Percentiles rank a stretch among this genome's conserved stretches.
Conservation (phyloP, 2,888 invertebrate species). For the Agrotis ipsilon region DNA sequence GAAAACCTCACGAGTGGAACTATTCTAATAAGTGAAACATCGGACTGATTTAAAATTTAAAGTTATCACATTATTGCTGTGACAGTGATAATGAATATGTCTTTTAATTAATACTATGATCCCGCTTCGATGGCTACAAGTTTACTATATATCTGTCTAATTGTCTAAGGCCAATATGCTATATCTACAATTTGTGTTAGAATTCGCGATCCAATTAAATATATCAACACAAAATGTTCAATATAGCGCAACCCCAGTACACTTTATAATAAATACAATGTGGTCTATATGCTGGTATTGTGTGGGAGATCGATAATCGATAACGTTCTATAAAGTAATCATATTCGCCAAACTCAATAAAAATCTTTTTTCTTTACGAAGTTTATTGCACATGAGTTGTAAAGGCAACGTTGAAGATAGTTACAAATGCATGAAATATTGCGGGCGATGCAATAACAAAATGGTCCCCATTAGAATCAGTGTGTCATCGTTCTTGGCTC, state of each 20-base stretch:
- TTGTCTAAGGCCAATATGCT: constrained; percentile 87
- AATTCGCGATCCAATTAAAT: constrained; percentile 67
- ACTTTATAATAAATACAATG: constrained; percentile 68
- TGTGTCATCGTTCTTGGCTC: constrained; percentile 21
- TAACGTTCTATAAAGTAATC: not conserved
- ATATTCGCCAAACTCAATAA: constrained; percentile 19
- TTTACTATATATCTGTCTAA: constrained; percentile 83
- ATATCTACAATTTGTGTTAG: constrained; percentile 89
- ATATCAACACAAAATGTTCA: constrained; percentile 85
- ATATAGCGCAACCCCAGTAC: constrained; percentile 83
- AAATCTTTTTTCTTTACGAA: not conserved
- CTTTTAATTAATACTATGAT: constrained; percentile 87
- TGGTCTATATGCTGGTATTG: constrained; percentile 48
- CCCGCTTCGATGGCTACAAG: constrained; percentile 82
- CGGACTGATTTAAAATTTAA: constrained; percentile 70
- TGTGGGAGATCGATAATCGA: constrained; percentile 55
- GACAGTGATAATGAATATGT: constrained; percentile 76
- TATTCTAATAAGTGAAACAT: constrained; percentile 73
- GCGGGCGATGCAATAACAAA: constrained; percentile 50
- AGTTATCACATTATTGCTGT: constrained; percentile 80
- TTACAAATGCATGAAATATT: constrained; percentile 57
- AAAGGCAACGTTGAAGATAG: constrained; percentile 24
- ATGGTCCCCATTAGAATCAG: constrained; percentile 62
- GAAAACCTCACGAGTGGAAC: constrained; percentile 50
- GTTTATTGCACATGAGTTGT: constrained; percentile 6